phyloP scores from a whole-genome alignment of 2,113 vertebrate genomes.

The Rhinolophus sinicus region DNA sequence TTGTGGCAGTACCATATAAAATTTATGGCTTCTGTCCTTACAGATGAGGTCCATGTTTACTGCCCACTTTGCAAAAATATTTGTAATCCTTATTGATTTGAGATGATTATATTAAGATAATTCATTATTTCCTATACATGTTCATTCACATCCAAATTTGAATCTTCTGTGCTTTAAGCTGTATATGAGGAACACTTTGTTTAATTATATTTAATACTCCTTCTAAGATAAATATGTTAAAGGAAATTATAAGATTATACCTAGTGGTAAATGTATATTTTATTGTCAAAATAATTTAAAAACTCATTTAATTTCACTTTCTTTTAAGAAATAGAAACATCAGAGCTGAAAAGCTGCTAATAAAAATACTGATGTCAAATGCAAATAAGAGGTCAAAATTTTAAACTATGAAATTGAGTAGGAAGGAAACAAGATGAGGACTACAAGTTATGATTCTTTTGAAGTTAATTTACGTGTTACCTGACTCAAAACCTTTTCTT shows the following conservation, averaged over 20 bases:
- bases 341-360: neutral
- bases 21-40: neutral
- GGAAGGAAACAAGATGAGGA: neutral
- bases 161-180: neutral
- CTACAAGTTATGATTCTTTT: neutral
- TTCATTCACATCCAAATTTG: neutral
- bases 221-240: slow-evolving; percentile 63
- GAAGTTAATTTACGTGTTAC: neutral
- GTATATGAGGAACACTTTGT: neutral
- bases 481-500: neutral
- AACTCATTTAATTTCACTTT: neutral
- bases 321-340: neutral
- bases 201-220: neutral
- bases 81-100: neutral
- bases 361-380: neutral
- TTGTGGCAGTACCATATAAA: neutral
- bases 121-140: neutral
- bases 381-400: neutral
- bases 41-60: neutral
- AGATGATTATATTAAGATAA: neutral
- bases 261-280: slow-evolving; percentile 69
- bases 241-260: slow-evolving; percentile 74
- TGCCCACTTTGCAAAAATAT: neutral
- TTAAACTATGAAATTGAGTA: neutral
- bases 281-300: neutral